These are phyloP conservation scores for Theonella swinhoei DNA, from an alignment of 37 sponge, comb jelly and placozoan genomes.

Conservation along the genomic window DNA sequence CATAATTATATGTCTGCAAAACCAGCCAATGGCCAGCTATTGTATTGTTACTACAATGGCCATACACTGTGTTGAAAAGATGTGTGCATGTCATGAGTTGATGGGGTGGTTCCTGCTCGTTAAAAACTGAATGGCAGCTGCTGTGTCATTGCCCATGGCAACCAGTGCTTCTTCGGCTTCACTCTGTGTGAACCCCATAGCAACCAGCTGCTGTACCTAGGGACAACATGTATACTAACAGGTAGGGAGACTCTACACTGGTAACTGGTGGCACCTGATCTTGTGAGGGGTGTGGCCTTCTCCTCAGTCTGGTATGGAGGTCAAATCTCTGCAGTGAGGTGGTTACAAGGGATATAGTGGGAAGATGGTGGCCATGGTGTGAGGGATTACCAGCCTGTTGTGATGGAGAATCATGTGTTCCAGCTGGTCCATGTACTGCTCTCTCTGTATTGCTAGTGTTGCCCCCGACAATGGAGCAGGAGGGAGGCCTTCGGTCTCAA, in stretches of 20 bases:
- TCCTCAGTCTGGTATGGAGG: background rate
- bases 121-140: constrained; percentile 48
- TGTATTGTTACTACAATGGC: no score
- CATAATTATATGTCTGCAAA: no score
- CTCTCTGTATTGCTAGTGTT: constrained; percentile 48
- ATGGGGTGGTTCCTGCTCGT: background rate
- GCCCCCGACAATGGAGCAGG: constrained; percentile 49
- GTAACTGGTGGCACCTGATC: constrained; percentile 6
- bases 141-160: constrained; percentile 30
- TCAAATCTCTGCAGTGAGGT: background rate
- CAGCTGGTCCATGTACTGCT: constrained; percentile 54
- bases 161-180: constrained; percentile 36
- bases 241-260: no score
- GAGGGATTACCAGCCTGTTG: background rate
- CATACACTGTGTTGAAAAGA: no score
- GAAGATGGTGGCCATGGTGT: background rate
- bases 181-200: constrained; percentile 48
- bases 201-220: constrained; percentile 40
- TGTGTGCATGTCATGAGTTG: background rate
- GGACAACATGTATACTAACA: background rate
- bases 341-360: background rate
- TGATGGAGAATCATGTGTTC: constrained; percentile 51
- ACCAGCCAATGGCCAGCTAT: no score
- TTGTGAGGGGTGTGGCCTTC: constrained; percentile 19
- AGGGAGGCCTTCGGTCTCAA: constrained; percentile 7